These are phyloP conservation scores for Spatula clypeata DNA, from an alignment of 2,797 vertebrate genomes.

Conservation along the genomic window DNA sequence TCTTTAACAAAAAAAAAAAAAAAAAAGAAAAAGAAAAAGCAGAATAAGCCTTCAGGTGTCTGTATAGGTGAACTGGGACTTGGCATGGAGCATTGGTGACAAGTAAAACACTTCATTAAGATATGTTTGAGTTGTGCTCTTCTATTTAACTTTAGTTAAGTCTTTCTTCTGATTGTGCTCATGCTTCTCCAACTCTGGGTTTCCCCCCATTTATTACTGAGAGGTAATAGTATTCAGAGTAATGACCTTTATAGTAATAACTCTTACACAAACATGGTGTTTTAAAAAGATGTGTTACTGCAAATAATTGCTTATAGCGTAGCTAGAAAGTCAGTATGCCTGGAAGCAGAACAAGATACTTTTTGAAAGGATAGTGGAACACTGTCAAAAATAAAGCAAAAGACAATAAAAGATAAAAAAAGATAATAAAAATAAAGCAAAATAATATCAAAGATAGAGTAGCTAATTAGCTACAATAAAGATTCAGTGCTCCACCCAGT, in stretches of 20 bases:
- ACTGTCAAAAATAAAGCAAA: not conserved
- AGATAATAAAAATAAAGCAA: not conserved
- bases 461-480: not conserved
- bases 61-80: not conserved
- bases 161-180: not conserved
- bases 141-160: not conserved
- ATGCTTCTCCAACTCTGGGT: not conserved
- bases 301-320: not conserved
- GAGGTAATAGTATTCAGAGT: not conserved
- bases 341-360: not conserved
- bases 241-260: not conserved
- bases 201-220: not conserved
- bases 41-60: not conserved
- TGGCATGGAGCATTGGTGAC: not conserved
- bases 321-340: not conserved
- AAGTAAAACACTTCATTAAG: not conserved
- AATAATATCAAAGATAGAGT: not conserved
- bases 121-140: not conserved
- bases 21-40: not conserved
- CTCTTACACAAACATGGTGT: not conserved
- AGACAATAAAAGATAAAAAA: not conserved
- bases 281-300: not conserved
- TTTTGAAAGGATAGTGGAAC: not conserved
- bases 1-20: not conserved
- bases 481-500: not conserved